A percentile compares a stretch with the other conserved stretches of the same genome.
phyloP scores from a whole-genome alignment of 2,888 invertebrate genomes.

The Trichogramma dendrolimi region DNA sequence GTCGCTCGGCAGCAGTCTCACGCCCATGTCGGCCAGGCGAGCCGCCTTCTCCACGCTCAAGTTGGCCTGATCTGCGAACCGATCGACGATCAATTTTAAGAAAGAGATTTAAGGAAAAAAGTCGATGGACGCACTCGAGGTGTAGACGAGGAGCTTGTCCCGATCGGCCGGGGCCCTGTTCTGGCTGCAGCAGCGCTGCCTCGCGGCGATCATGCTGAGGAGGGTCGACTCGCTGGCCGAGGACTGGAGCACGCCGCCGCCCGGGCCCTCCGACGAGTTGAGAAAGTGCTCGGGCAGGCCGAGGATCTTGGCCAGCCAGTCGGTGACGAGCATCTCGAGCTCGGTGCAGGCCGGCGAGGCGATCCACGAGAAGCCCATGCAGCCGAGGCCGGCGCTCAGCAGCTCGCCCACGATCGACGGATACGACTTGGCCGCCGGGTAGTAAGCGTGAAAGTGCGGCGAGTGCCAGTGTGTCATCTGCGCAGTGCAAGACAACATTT shows the following conservation, averaged over 20 bases:
- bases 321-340: constrained; percentile 85
- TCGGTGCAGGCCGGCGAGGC: constrained; percentile 88
- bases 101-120: neutral
- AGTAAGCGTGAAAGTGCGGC: constrained; percentile 90
- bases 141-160: neutral
- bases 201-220: constrained; percentile 48
- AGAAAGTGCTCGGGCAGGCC: constrained; percentile 79
- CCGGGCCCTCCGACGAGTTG: constrained; percentile 70
- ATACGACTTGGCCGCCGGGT: constrained; percentile 78
- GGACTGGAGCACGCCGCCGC: constrained; percentile 83
- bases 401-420: constrained; percentile 82
- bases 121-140: neutral
- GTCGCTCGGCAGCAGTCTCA: constrained; percentile 69
- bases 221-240: constrained; percentile 89
- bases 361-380: constrained; percentile 87
- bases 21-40: constrained; percentile 71
- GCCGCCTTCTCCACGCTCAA: constrained; percentile 87
- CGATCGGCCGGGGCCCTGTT: constrained; percentile 47
- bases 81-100: neutral
- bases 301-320: constrained; percentile 86
- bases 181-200: too few relatives aligned
- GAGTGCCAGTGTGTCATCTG: constrained; percentile 90
- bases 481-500: neutral
- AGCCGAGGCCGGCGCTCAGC: constrained; percentile 74
- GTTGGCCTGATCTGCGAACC: constrained; percentile 68